Conservation (phyloP, 2,113 vertebrate species). For the Spea multiplicata region DNA sequence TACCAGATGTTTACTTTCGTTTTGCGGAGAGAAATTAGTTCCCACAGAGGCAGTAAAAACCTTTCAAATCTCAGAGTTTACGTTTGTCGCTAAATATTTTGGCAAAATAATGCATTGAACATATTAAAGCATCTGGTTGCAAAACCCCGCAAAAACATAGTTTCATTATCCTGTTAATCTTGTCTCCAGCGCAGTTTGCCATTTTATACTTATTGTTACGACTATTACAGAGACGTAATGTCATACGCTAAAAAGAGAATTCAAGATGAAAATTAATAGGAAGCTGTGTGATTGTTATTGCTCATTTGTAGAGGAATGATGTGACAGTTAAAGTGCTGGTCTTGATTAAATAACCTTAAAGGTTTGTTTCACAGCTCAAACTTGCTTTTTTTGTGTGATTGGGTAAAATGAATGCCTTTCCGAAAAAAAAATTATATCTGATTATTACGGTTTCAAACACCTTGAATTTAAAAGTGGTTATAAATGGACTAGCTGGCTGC, state of each 20-base stretch:
- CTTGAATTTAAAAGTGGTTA: no score
- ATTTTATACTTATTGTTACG: slow-evolving; percentile 27
- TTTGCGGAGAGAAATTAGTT: slow-evolving; percentile 29
- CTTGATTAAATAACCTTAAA: background rate
- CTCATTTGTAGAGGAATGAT: background rate
- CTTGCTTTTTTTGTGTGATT: background rate
- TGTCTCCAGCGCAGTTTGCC: slow-evolving; percentile 15
- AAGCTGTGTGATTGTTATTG: slow-evolving; percentile 1
- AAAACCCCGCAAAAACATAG: slow-evolving; percentile 16
- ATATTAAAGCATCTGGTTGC: slow-evolving; percentile 33
- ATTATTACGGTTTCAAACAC: no score
- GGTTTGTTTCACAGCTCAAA: background rate
- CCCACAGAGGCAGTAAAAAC: slow-evolving; percentile 40
- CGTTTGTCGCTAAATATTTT: slow-evolving; percentile 42
- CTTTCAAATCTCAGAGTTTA: slow-evolving; percentile 41
- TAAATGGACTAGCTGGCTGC: no score
- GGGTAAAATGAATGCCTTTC: background rate
- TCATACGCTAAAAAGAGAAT: slow-evolving; percentile 4
- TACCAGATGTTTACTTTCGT: slow-evolving; percentile 45
- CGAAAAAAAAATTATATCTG: no score
- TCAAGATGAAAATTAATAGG: slow-evolving; percentile 1
- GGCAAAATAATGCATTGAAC: slow-evolving; percentile 31
- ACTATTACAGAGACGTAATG: slow-evolving; percentile 27
- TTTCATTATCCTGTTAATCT: slow-evolving; percentile 22
- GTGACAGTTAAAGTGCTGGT: background rate